phyloP scores from a whole-genome alignment of 2,888 invertebrate species.

The Invenusta paracnida region DNA sequence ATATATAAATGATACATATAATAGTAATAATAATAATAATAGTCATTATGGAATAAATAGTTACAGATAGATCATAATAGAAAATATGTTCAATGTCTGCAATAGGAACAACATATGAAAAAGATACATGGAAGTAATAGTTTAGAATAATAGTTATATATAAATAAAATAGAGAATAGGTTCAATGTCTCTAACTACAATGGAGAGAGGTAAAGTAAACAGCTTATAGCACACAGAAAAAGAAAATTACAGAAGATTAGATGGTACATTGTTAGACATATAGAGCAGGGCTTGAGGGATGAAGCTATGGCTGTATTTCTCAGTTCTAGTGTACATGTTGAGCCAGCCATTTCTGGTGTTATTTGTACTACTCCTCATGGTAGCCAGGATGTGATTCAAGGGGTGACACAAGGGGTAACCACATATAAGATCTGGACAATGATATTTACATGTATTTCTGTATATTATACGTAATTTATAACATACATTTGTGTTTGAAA shows the following conservation, averaged over 20 bases:
- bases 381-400: constrained; percentile 29
- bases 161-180: background rate
- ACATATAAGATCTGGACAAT: too few species aligned
- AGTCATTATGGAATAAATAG: background rate
- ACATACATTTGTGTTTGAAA: too few species aligned
- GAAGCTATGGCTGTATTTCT: constrained; percentile 29
- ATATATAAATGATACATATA: background rate
- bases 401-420: too few species aligned
- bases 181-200: background rate
- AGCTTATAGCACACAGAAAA: constrained; percentile 23
- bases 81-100: background rate
- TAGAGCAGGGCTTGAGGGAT: constrained; percentile 29
- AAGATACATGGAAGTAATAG: background rate
- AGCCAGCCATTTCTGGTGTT: constrained; percentile 26
- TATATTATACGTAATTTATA: too few species aligned
- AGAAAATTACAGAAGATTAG: constrained; percentile 29
- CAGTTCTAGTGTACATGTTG: constrained; percentile 23
- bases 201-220: constrained; percentile 14
- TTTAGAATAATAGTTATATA: background rate
- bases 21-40: background rate
- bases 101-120: background rate
- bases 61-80: background rate
- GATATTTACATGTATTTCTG: too few species aligned
- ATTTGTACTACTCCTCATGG: constrained; percentile 26
- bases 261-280: constrained; percentile 26